Evolutionary conservation across 2,113 vertebrate species (phyloP).

Genomic region (Cygnus atratus): DNA sequence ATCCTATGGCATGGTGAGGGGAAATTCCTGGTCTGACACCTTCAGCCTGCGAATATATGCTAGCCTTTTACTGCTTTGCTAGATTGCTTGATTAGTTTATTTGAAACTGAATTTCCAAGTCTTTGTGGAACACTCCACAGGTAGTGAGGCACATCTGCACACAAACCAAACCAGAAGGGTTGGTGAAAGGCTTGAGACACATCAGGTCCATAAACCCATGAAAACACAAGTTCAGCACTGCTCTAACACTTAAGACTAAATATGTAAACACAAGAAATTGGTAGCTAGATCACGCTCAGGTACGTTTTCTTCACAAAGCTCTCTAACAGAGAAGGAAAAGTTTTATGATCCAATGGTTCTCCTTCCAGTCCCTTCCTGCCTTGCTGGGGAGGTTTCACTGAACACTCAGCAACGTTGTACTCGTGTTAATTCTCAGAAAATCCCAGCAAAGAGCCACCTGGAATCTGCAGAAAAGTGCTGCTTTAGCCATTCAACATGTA

Average conservation of each 20-base stretch:
- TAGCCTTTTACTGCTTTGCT: background rate
- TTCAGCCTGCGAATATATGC: background rate
- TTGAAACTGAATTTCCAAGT: background rate
- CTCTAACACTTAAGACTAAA: background rate
- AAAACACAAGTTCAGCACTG: background rate
- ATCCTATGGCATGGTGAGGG: background rate
- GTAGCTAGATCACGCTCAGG: background rate
- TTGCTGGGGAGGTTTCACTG: background rate
- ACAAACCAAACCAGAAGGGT: background rate
- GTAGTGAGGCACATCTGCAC: background rate
- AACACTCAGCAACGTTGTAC: background rate
- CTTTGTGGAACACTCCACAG: background rate
- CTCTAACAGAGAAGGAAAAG: background rate
- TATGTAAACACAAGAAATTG: no score
- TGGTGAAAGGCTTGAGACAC: background rate
- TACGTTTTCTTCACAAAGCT: background rate
- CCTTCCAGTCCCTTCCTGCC: background rate
- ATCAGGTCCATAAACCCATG: background rate
- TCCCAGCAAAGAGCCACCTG: background rate
- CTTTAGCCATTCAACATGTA: conserved; percentile 32
- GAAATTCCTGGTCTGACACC: background rate
- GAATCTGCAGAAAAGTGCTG: background rate
- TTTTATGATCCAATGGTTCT: background rate
- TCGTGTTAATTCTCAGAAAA: conserved; percentile 29
- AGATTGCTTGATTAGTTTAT: background rate